Evolutionary conservation across 2,888 invertebrate genomes (phyloP), one percentile per base, ranked within the genome.

Genomic region (Blastobasis lacticolella): DNA sequence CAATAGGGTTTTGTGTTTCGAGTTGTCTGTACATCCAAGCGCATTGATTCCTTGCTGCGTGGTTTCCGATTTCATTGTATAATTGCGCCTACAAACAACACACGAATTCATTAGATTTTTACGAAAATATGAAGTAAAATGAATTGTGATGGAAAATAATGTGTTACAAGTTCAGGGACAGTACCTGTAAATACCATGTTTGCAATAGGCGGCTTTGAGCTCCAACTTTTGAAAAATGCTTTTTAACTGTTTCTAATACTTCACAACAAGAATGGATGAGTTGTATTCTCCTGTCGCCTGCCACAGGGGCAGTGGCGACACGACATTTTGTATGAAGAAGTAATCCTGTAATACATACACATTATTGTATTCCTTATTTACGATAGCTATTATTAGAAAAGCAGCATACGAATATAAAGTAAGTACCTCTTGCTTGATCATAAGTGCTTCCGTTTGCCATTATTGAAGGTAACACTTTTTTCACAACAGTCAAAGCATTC

Each of bases 401-500:
- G 48, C 5, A 49, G 10, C 41, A 44, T 37, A 38, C 37, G 47
- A 37, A 41, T 8, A 38, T n/a, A n/a, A 36, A 45, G 6, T 8
- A 44, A 46, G 48, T 69, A 88, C 89, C 93, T 80, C 94, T 91
- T 1, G 94, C 96, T 67, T 93, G 91, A 73, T 97, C 96, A 64
- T 93, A 95, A 36, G 92, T 88, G 10, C 94, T 94, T 1, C 96
- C 96, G 69, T 96, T 94, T 0, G 95, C 92, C 73, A 96, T 90
- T 48, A 96, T 90, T 38, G 90, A 89, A 6, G 93, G 90, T 65
- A 95, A 89, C 51, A 93, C 91, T 74, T 91, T 90, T 59, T 94
- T 92, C 0, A 94, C 89, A 8, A 94, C 84, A 56, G 89, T 86
- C 52, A 95, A 76, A 0, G 96, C 95, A 73, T 95, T 95, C 56